Percentiles rank a stretch among this genome's conserved stretches.
These are phyloP conservation scores for Erpornis zantholeuca DNA, from an alignment of 2,113 vertebrate species.

Conservation along the genomic window DNA sequence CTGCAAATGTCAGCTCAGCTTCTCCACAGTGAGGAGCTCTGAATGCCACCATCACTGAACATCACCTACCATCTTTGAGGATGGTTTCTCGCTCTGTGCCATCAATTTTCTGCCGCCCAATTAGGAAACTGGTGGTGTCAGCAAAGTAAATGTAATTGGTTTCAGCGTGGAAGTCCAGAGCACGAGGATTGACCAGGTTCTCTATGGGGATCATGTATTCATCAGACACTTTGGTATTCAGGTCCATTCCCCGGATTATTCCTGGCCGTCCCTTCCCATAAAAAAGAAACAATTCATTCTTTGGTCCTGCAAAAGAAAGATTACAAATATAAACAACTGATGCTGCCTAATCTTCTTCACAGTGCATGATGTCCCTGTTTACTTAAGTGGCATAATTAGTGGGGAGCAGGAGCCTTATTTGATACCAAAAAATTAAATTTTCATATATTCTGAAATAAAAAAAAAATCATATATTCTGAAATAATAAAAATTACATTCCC, in stretches of 20 bases:
- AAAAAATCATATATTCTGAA: conserved; percentile 65
- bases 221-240: conserved; percentile 91
- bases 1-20: background rate
- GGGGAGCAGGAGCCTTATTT: conserved; percentile 12
- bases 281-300: conserved; percentile 96
- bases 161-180: conserved; percentile 94
- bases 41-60: background rate
- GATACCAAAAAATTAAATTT: conserved; percentile 70
- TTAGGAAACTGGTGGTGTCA: conserved; percentile 97
- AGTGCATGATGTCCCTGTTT: conserved; percentile 57
- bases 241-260: conserved; percentile 91
- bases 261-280: conserved; percentile 97
- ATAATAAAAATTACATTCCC: conserved; percentile 68
- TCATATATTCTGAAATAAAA: conserved; percentile 65
- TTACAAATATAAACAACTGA: conserved; percentile 73
- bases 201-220: conserved; percentile 96
- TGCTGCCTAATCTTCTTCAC: conserved; percentile 69
- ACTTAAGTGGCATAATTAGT: conserved; percentile 77
- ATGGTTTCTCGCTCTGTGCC: conserved; percentile 91
- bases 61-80: conserved; percentile 89
- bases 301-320: conserved; percentile 86
- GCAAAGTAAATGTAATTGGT: conserved; percentile 94
- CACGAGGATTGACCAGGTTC: conserved; percentile 94
- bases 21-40: background rate
- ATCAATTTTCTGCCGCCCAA: conserved; percentile 94